These are phyloP conservation scores for Misgurnus mizolepis DNA, from an alignment of 2,113 vertebrate genomes.

Conservation along the genomic window DNA sequence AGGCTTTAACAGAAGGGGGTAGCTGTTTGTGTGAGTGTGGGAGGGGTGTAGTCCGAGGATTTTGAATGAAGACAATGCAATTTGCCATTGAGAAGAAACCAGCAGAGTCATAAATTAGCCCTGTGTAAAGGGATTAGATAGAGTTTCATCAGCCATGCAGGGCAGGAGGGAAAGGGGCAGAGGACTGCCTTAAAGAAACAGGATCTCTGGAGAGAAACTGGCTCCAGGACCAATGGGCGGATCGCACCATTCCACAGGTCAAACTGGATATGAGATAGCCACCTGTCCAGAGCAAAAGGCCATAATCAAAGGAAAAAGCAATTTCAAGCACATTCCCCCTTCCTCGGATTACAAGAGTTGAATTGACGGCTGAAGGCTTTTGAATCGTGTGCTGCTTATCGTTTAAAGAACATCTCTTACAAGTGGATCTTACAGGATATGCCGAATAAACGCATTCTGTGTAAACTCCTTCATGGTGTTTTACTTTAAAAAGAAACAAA, in stretches of 20 bases:
- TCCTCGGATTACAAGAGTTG: conserved; percentile 51
- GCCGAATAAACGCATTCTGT: no score
- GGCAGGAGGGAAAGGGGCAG: conserved; percentile 59
- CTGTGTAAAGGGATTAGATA: conserved; percentile 83
- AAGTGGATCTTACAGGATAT: no score
- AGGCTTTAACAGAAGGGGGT: conserved; percentile 30
- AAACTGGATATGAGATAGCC: conserved; percentile 59
- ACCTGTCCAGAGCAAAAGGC: conserved; percentile 52
- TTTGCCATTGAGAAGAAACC: conserved; percentile 83
- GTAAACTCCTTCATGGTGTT: not conserved
- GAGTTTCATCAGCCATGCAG: conserved; percentile 75
- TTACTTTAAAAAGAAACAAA: not conserved
- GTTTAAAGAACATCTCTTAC: not conserved
- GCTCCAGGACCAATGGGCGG: conserved; percentile 50
- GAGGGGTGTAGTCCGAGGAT: conserved; percentile 65
- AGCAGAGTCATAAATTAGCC: conserved; percentile 88
- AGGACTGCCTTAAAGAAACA: conserved; percentile 74
- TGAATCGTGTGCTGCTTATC: not conserved
- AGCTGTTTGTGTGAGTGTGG: conserved; percentile 36
- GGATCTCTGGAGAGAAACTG: conserved; percentile 54
- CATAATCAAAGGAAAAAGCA: conserved; percentile 53
- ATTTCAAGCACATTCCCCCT: conserved; percentile 49
- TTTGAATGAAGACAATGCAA: conserved; percentile 85
- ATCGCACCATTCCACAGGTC: conserved; percentile 53
- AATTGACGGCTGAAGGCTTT: conserved; percentile 6